Base-by-base conservation (phyloP, 1,140 invertebrate species). In the Procambarus clarkii region DNA sequence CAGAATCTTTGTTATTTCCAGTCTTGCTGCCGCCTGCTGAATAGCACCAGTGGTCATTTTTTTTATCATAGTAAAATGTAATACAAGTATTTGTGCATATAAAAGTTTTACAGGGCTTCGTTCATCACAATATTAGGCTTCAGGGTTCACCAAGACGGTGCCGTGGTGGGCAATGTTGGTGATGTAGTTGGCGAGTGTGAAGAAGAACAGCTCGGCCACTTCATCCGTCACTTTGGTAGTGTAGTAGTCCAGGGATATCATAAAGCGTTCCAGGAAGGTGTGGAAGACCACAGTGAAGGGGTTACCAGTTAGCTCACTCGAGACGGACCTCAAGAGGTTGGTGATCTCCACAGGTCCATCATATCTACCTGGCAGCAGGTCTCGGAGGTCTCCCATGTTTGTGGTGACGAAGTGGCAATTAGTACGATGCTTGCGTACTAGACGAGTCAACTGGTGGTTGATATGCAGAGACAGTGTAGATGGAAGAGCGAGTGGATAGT, bases 171-270 rank as follows among this genome's bases (percentile, higher is more conserved):
- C 60, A 15, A 64, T 64, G 60, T 64, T 64, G 9, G 60, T 15
- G 18, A 64, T 64, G 5, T 64, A 64, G 18, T 3, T 64, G 60
- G 60, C 64, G 45, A 88, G 77, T 13, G 50, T 69, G 78, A 44
- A 34, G 78, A 88, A 88, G 86, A 81, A 88, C 44, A 54, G 15
- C n/a, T 18, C 7, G 34, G 86, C 86, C 1, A 50, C 58, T 0
- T 64, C 58, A n/a, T 60, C 34, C 1, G 86, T 80, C 77, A 71
- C 60, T 44, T 88, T 88, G 44, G 50, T 80, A 15, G 86, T 64
- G 86, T 80, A 88, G 77, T 88, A 80, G 34, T 88, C 86, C 18
- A 88, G 18, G 8, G 86, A 80, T 9, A 88, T 21, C 44, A 88
- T 48, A 48, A 88, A 64, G 9, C 58, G 21, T 0, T 46, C 15